Evolutionary conservation across 2,888 invertebrate species (phyloP).

Genomic region (Pseudococcus viburni): DNA sequence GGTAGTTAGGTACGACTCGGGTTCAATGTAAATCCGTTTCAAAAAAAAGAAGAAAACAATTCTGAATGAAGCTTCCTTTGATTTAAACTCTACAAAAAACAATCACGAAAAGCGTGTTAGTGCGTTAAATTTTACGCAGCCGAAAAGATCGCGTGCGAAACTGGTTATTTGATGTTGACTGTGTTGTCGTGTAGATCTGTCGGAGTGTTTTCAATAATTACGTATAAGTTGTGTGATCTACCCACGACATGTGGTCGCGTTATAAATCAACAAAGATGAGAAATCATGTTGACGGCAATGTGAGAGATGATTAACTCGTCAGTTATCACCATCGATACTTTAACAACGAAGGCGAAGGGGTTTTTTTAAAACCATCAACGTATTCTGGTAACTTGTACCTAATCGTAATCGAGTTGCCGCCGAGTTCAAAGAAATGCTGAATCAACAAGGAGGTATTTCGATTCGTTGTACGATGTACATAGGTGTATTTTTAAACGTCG

Average conservation of each 20-base stretch:
- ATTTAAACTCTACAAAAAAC: not conserved
- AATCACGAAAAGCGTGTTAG: constrained; percentile 17
- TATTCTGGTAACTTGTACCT: constrained; percentile 13
- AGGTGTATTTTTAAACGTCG: constrained; percentile 10
- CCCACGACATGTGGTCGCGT: constrained; percentile 32
- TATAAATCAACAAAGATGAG: constrained; percentile 41
- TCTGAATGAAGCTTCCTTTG: not conserved
- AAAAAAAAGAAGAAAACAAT: not conserved
- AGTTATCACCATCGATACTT: not conserved
- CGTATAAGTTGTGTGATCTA: not conserved
- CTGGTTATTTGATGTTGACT: constrained; percentile 37
- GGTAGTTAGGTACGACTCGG: not conserved
- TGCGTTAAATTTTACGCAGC: constrained; percentile 1
- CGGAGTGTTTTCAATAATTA: constrained; percentile 23
- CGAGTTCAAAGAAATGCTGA: not conserved
- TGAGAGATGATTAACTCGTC: constrained; percentile 41
- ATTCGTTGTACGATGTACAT: not conserved
- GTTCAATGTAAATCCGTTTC: not conserved
- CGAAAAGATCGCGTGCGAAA: constrained; percentile 35
- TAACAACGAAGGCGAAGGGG: not conserved
- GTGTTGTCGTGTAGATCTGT: constrained; percentile 1
- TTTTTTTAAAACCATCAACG: not conserved
- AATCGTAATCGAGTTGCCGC: not conserved
- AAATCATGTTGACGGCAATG: constrained; percentile 14
- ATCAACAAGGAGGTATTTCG: constrained; percentile 5